Conservation (phyloP, 2,113 vertebrate genomes). For the Anhinga anhinga region DNA sequence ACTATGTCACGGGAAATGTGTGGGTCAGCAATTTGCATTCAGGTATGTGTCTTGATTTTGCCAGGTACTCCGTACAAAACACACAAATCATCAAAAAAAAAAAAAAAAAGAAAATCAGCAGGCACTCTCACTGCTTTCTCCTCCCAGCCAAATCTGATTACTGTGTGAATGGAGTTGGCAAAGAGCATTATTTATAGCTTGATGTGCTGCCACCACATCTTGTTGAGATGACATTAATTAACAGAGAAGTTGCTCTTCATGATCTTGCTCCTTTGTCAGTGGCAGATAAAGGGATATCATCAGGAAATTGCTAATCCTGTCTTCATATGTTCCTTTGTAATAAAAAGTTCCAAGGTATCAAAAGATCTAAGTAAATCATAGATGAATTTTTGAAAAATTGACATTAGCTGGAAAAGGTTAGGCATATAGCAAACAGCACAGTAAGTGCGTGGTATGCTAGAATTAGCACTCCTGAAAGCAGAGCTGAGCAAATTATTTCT, state of each 20-base stretch:
- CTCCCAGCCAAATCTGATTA: not conserved
- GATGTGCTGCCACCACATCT: not conserved
- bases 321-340: not conserved
- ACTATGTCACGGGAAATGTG: constrained; percentile 52
- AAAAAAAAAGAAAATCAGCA: not conserved
- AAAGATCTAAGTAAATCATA: not conserved
- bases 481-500: not conserved
- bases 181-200: constrained; percentile 30
- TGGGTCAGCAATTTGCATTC: constrained; percentile 59
- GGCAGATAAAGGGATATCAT: not conserved
- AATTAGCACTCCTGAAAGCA: not conserved
- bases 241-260: not conserved
- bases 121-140: not conserved
- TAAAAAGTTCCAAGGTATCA: not conserved
- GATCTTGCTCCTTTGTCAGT: not conserved
- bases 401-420: not conserved
- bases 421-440: not conserved
- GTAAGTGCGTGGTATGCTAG: not conserved
- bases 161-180: not conserved
- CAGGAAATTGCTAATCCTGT: not conserved
- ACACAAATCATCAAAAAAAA: not conserved
- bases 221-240: constrained; percentile 26
- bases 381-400: not conserved
- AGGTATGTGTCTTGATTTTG: constrained; percentile 50
- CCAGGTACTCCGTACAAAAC: not conserved